phyloP scores from a whole-genome alignment of 2,888 invertebrate genomes.

The Sinelater perroti region DNA sequence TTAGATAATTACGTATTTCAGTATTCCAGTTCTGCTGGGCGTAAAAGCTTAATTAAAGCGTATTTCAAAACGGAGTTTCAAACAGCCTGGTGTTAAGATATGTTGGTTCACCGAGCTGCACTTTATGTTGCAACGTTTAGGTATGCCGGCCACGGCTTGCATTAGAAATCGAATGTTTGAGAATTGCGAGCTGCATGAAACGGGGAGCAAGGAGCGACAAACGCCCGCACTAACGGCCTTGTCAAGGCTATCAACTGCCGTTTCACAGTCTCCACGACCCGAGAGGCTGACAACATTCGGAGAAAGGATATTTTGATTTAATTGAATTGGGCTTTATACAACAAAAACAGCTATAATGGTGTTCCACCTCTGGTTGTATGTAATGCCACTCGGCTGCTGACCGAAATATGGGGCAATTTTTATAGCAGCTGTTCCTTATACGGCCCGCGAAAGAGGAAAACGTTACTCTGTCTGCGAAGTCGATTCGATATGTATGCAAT shows the following conservation, averaged over 20 bases:
- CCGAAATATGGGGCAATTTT: constrained; percentile 3
- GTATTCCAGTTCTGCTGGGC: constrained; percentile 15
- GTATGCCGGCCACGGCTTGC: constrained; percentile 45
- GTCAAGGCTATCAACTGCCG: constrained; percentile 55
- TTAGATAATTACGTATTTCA: constrained; percentile 28
- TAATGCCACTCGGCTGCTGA: constrained; percentile 3
- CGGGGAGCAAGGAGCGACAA: constrained; percentile 40
- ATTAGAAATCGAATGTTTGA: constrained; percentile 41
- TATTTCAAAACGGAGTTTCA: constrained; percentile 34
- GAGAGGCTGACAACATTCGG: constrained; percentile 35
- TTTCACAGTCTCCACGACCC: constrained; percentile 30
- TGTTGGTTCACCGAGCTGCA: constrained; percentile 41
- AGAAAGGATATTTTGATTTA: constrained; percentile 35
- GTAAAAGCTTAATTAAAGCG: constrained; percentile 25
- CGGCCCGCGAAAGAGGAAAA: no score
- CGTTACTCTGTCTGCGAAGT: no score
- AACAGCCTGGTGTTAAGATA: constrained; percentile 39
- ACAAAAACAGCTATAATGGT: constrained; percentile 7
- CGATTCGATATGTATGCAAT: no score
- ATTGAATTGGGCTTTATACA: constrained; percentile 5
- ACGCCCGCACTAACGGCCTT: constrained; percentile 56
- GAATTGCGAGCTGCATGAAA: constrained; percentile 30
- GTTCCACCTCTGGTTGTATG: neutral
- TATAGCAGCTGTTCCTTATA: no score
- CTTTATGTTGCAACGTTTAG: constrained; percentile 46